These are phyloP conservation scores for Tenthredo notha DNA, from an alignment of 2,888 invertebrate species.

Conservation along the genomic window DNA sequence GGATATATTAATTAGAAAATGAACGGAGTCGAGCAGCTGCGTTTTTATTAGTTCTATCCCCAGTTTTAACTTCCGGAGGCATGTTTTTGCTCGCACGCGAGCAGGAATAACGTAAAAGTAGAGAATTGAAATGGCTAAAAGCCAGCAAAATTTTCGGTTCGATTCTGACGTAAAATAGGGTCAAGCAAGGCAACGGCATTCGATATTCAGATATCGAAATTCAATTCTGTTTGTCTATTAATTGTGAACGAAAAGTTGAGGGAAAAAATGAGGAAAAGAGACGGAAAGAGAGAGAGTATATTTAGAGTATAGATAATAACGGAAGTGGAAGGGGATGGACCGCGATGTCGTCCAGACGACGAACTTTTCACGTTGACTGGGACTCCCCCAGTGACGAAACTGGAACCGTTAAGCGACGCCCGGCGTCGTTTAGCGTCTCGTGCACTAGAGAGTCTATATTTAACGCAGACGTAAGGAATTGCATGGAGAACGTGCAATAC, in stretches of 20 bases:
- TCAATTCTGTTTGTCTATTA: background rate
- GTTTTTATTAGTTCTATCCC: constrained; percentile 32
- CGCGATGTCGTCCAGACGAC: constrained; percentile 67
- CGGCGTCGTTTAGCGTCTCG: constrained; percentile 79
- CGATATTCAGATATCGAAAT: background rate
- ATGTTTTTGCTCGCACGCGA: constrained; percentile 19
- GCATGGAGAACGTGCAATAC: constrained; percentile 63
- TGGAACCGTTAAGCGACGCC: constrained; percentile 86
- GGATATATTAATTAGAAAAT: constrained; percentile 24
- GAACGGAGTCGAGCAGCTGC: constrained; percentile 25
- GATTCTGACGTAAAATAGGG: constrained; percentile 65
- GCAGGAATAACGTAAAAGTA: background rate
- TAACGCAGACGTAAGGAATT: constrained; percentile 53
- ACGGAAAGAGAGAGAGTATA: background rate
- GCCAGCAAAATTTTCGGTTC: constrained; percentile 62
- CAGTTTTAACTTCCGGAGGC: constrained; percentile 4
- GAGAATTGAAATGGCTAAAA: constrained; percentile 54
- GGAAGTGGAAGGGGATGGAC: constrained; percentile 46
- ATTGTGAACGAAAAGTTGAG: background rate
- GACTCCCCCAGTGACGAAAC: constrained; percentile 86
- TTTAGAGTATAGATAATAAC: constrained; percentile 24
- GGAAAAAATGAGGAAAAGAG: background rate
- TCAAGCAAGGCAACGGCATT: background rate
- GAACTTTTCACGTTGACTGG: constrained; percentile 82
- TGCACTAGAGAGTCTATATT: constrained; percentile 46